phyloP scores from a whole-genome alignment of 2,888 invertebrate genomes.

The Spisula subtruncata region DNA sequence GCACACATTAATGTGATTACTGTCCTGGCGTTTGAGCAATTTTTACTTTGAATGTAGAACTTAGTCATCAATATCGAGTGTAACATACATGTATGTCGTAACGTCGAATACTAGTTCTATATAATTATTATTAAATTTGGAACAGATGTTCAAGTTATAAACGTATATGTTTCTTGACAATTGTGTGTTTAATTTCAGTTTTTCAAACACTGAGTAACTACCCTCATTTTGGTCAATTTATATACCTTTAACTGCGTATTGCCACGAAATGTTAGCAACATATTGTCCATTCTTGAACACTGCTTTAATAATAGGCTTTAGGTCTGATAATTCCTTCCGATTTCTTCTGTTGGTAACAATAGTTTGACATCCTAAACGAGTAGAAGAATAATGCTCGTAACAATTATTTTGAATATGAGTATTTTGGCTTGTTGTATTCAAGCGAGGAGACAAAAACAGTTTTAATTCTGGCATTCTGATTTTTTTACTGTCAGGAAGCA shows the following conservation, averaged over 20 bases:
- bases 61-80: too few relatives aligned
- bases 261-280: constrained; percentile 5
- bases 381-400: background rate
- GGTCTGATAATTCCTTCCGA: background rate
- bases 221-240: background rate
- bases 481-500: too few relatives aligned
- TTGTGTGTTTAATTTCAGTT: too few relatives aligned
- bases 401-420: background rate
- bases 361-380: background rate
- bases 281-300: constrained; percentile 14
- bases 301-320: background rate
- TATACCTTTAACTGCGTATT: background rate
- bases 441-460: background rate
- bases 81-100: too few relatives aligned
- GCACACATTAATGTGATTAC: too few relatives aligned
- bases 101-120: too few relatives aligned
- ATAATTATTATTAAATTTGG: too few relatives aligned
- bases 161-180: too few relatives aligned
- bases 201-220: too few relatives aligned
- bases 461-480: background rate
- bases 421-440: background rate
- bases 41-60: too few relatives aligned
- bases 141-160: too few relatives aligned
- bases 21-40: too few relatives aligned
- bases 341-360: background rate